Evolutionary conservation across 1,140 invertebrate genomes (phyloP), one percentile per base, ranked within the genome.

Genomic region (Drosophila mauritiana): DNA sequence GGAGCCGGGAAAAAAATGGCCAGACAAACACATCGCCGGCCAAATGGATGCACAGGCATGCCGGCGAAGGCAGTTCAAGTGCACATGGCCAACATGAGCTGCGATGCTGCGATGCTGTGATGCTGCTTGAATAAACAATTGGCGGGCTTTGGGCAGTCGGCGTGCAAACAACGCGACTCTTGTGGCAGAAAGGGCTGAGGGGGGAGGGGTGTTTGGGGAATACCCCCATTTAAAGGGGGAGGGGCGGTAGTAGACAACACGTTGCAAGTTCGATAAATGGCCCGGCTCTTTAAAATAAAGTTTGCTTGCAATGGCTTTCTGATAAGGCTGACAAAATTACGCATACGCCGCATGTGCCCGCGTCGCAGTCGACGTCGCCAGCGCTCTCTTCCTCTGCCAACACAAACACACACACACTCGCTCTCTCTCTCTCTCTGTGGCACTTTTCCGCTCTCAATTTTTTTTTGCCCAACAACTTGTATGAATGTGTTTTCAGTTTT

Each of bases 51-150:
- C 76, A 43, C 75, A 69, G 58, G 63, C 79, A 65, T 64, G 75
- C 39, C 27, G 39, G 39, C 15, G 13, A 22, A 22, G 52, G 43
- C 45, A 45, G 54, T 49, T 39, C 39, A 45, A 51, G 70, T 73
- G 62, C 59, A 59, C 54, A 64, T 55, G 51, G 74, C 17, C 39
- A 55, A 42, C 67, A 57, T 78, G 73, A 49, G 54, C 31, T 31
- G 39, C 4, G 39, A 6, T 15, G 48, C 17, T 17, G 57, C 8
- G 48, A 31, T 20, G 67, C 31, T 48, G 61, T 37, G 57, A 72
- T 79, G 80, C 72, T 75, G 82, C 83, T 88, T 88, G 65, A 83
- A 83, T 88, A 86, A 88, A 83, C 83, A 88, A 82, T 88, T 83
- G 83, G 70, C 70, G 65, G 65, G 52, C 68, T 72, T 72, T 72